Percentiles rank a stretch among this genome's conserved stretches.
These are phyloP conservation scores for Sus cebifrons DNA, from an alignment of 2,797 vertebrate genomes.

Conservation along the genomic window DNA sequence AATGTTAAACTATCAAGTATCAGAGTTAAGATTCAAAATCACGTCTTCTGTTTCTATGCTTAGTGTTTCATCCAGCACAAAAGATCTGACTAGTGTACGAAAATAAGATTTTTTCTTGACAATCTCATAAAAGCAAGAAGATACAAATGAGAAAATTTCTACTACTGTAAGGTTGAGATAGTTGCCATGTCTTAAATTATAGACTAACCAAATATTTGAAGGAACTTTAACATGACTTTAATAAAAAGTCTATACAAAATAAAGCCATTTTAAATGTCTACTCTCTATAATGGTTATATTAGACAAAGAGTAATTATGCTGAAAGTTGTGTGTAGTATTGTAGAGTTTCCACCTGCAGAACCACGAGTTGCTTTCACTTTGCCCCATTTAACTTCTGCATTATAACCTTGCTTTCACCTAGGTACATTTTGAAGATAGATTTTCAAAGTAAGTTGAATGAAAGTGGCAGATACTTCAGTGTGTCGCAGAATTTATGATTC, in stretches of 20 bases:
- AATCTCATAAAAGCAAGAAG: neutral
- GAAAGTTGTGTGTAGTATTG: neutral
- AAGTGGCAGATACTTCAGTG: neutral
- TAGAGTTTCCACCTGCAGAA: neutral
- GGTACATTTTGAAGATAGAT: neutral
- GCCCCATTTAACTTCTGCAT: neutral
- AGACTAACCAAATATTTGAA: neutral
- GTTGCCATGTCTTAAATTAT: neutral
- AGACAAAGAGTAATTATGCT: neutral
- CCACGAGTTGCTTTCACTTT: neutral
- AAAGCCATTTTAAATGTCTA: neutral
- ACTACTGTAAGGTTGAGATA: neutral
- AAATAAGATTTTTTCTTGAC: neutral
- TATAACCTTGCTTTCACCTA: neutral
- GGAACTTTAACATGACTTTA: neutral
- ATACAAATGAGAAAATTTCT: neutral
- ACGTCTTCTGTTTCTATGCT: neutral
- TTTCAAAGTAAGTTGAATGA: neutral
- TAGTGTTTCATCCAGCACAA: neutral
- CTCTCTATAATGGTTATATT: neutral
- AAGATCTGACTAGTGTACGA: neutral
- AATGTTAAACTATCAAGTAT: neutral
- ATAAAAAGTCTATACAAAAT: neutral
- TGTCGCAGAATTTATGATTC: conserved; percentile 31
- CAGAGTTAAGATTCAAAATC: conserved; percentile 15